Percentiles rank a stretch among this genome's conserved stretches.
Conservation (phyloP, 2,888 invertebrate genomes). For the Oscheius myriophilus region DNA sequence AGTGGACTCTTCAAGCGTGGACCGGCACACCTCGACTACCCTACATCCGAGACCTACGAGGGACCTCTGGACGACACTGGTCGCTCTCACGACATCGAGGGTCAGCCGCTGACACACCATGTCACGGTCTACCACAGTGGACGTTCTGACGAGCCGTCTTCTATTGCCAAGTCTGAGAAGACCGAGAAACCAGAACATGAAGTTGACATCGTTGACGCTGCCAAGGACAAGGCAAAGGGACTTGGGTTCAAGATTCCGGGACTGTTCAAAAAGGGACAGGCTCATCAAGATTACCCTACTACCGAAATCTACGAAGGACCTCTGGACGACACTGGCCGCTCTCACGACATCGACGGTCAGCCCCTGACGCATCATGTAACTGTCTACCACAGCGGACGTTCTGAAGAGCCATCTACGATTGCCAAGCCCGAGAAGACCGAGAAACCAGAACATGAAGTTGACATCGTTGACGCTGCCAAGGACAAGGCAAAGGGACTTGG, state of each 20-base stretch:
- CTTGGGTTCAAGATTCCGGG: too few relatives aligned
- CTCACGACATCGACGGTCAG: constrained; percentile 36
- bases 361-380: constrained; percentile 6
- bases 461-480: constrained; percentile 17
- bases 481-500: too few relatives aligned
- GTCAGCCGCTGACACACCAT: constrained; percentile 35
- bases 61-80: constrained; percentile 41
- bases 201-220: too few relatives aligned
- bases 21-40: constrained; percentile 41
- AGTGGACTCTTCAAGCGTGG: constrained; percentile 44
- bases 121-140: constrained; percentile 38
- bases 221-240: not conserved
- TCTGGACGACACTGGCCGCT: constrained; percentile 16
- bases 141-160: constrained; percentile 20
- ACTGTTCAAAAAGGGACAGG: constrained; percentile 34
- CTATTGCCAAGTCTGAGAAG: not conserved
- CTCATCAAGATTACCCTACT: constrained; percentile 41
- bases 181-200: constrained; percentile 9
- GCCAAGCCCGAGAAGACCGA: constrained; percentile 6
- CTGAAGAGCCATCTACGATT: too few relatives aligned
- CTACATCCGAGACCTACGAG: constrained; percentile 34
- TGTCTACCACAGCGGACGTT: not conserved
- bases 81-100: constrained; percentile 35
- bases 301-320: constrained; percentile 16
- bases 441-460: constrained; percentile 7